Evolutionary conservation across 1,140 invertebrate species (phyloP).

Genomic region (Globodera ellingtonae): DNA sequence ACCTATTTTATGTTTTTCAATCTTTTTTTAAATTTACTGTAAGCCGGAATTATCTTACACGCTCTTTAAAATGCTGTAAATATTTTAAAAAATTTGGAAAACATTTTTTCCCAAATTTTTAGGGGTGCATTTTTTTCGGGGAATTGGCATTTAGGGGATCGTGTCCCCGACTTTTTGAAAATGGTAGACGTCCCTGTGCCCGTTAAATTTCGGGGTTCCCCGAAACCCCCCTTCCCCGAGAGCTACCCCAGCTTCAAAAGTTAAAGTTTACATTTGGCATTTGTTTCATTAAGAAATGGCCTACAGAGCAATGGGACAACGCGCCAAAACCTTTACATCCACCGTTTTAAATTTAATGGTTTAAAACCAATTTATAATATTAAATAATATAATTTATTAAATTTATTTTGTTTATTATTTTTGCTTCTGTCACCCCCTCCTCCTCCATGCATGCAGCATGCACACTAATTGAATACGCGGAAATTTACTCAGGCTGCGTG

Average conservation of each 20-base stretch:
- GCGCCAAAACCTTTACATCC: slow-evolving; percentile 41
- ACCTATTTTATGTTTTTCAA: too few species aligned
- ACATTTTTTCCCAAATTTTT: too few species aligned
- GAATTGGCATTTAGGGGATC: too few species aligned
- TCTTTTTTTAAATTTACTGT: not conserved
- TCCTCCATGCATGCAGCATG: too few species aligned
- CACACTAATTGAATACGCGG: slow-evolving; percentile 8
- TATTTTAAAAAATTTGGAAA: too few species aligned
- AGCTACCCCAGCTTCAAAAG: not conserved
- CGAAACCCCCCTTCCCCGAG: not conserved
- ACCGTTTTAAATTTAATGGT: slow-evolving; percentile 43
- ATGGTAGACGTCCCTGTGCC: too few species aligned
- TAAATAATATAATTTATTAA: too few species aligned
- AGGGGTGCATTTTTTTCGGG: too few species aligned
- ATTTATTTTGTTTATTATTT: too few species aligned
- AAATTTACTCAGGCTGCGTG: slow-evolving; percentile 27
- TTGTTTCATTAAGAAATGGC: slow-evolving; percentile 54
- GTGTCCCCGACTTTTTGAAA: too few species aligned
- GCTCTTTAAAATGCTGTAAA: not conserved
- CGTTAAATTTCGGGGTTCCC: too few species aligned
- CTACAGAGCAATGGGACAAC: slow-evolving; percentile 39
- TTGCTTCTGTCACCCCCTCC: too few species aligned
- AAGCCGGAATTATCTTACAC: not conserved
- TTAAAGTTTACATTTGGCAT: slow-evolving; percentile 22
- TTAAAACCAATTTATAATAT: not conserved